Conservation (phyloP, 2,113 vertebrate species). For the Nothocercus nigrocapillus region DNA sequence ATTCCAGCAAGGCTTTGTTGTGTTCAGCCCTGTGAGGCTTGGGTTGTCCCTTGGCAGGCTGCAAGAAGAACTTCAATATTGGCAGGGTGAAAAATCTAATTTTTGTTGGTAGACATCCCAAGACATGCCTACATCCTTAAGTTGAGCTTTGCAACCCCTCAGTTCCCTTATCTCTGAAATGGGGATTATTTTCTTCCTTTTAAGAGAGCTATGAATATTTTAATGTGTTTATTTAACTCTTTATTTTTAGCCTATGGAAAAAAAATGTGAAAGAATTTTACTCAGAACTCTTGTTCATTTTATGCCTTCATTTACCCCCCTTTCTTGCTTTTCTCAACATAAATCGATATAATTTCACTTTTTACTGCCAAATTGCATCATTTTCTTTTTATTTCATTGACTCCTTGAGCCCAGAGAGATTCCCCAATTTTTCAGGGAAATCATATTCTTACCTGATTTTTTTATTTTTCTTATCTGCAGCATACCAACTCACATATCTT, state of each 20-base stretch:
- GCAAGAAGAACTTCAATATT: not conserved
- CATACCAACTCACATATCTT: not conserved
- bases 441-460: not conserved
- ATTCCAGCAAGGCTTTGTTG: not conserved
- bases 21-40: not conserved
- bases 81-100: not conserved
- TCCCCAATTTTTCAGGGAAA: not conserved
- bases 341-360: slow-evolving; percentile 40
- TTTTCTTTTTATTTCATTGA: slow-evolving; percentile 29
- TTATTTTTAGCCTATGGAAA: slow-evolving; percentile 16
- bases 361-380: not conserved
- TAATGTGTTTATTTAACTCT: slow-evolving; percentile 3
- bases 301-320: not conserved
- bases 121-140: not conserved
- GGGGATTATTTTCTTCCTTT: not conserved
- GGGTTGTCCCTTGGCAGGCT: not conserved
- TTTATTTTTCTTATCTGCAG: not conserved
- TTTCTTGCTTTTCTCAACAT: slow-evolving; percentile 24
- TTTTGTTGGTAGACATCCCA: not conserved
- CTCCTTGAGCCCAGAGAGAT: slow-evolving; percentile 7
- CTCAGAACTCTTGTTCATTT: slow-evolving; percentile 1
- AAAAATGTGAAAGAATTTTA: not conserved
- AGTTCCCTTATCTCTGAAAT: slow-evolving; percentile 1
- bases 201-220: not conserved
- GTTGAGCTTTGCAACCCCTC: not conserved